These are phyloP conservation scores for Andrena praecox DNA, from an alignment of 2,888 invertebrate species.

Conservation along the genomic window DNA sequence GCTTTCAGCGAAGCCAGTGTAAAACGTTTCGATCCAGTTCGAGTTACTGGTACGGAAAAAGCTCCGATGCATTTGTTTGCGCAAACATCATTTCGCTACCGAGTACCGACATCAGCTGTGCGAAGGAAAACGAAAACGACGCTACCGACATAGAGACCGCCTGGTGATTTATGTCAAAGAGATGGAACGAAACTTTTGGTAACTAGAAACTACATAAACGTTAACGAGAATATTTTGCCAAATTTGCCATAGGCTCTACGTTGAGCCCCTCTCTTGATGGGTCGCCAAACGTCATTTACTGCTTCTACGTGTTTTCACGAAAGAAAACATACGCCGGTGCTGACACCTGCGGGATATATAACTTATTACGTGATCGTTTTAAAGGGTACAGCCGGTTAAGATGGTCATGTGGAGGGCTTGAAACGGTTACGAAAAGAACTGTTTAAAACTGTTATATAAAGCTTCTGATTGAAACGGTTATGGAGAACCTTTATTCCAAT, in stretches of 20 bases:
- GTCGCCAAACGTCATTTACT: constrained; percentile 42
- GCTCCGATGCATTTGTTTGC: not conserved
- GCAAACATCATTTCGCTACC: constrained; percentile 19
- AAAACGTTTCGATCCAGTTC: not conserved
- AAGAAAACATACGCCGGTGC: constrained; percentile 41
- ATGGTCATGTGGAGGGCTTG: not conserved
- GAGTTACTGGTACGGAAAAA: constrained; percentile 22
- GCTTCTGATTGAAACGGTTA: too few species aligned
- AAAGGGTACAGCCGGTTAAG: constrained; percentile 3
- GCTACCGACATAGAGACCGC: constrained; percentile 33
- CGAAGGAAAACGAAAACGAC: constrained; percentile 41
- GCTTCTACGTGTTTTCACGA: constrained; percentile 11
- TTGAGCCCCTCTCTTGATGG: constrained; percentile 14
- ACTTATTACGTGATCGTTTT: not conserved
- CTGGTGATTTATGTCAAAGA: not conserved
- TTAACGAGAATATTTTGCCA: constrained; percentile 15
- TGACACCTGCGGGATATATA: constrained; percentile 42
- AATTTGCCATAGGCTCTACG: constrained; percentile 6
- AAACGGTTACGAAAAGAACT: too few species aligned
- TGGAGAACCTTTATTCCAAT: too few species aligned
- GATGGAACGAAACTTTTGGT: not conserved
- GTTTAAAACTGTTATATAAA: too few species aligned
- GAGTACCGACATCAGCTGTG: constrained; percentile 35
- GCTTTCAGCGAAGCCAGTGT: constrained; percentile 10
- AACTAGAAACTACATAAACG: not conserved